Evolutionary conservation across 2,888 invertebrate species (phyloP), one percentile per base, ranked within the genome.

Genomic region (Ichneumoninae sp.): DNA sequence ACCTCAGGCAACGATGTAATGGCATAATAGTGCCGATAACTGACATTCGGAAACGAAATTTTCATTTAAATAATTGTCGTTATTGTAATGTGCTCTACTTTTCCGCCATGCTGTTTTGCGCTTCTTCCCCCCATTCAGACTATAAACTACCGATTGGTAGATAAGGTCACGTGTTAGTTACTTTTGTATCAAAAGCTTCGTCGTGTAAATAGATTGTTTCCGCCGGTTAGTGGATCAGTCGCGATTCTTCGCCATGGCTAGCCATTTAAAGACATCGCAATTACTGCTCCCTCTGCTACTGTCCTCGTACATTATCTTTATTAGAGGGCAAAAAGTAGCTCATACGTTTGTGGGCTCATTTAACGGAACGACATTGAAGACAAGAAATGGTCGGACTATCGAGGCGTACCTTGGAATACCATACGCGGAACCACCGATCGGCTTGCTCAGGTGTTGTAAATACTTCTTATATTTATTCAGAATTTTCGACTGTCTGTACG

Each of bases 371-470:
- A 10, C n/a, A 30, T 54, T 70, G 36, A 40, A 52, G 19, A 78
- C 85, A 22, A 62, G 80, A n/a, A 57, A 75, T 26, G 87, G 82
- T 0, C 69, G 76, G 7, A 44, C 68, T 0, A 40, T 88, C 22
- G 16, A 7, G 0, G 86, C 82, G 0, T 88, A 68, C 33, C 40
- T 50, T 7, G 86, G 86, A 22, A 84, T 88, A 68, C 88, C 86
- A 30, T 88, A 88, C 70, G 86, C 80, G 8, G 19, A 80, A 76
- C 74, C 86, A 62, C 86, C 86, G 19, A 30, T 82, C 16, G 82
- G 80, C 1, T 16, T 30, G 10, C 78, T 84, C 33, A 83, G 86
- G 85, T 84, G 44, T 22, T 22, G 16, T n/a, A 3, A 16, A 57
- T 8, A 57, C 10, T 40, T 13, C 1, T 13, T 1, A 71, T 72